Evolutionary conservation across 2,113 vertebrate species (phyloP).

Genomic region (Malurus elegans): DNA sequence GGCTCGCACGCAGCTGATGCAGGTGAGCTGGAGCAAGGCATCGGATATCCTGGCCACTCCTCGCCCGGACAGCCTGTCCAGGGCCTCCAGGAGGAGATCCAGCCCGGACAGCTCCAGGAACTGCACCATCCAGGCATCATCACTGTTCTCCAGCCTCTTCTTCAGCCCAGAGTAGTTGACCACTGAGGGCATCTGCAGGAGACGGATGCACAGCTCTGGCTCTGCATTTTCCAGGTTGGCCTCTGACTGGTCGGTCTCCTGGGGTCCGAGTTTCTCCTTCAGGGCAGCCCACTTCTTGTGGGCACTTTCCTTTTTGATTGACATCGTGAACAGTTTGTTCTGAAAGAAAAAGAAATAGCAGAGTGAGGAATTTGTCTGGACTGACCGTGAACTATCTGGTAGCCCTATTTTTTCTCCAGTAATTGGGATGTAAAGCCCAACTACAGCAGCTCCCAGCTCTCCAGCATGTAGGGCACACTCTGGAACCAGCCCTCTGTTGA

Average conservation of each 20-base stretch:
- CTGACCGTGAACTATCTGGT: not conserved
- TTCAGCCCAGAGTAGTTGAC: slow-evolving; percentile 96
- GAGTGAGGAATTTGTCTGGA: not conserved
- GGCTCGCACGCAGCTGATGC: slow-evolving; percentile 90
- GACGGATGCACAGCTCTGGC: slow-evolving; percentile 92
- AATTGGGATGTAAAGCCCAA: not conserved
- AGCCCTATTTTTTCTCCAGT: not conserved
- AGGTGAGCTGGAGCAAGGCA: slow-evolving; percentile 94
- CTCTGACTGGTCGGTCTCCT: slow-evolving; percentile 86
- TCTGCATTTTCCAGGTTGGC: slow-evolving; percentile 95
- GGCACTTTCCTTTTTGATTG: slow-evolving; percentile 76
- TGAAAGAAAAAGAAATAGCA: not conserved
- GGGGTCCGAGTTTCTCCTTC: slow-evolving; percentile 85
- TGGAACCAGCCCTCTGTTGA: not conserved
- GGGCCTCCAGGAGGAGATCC: slow-evolving; percentile 92
- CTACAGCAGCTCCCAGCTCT: not conserved
- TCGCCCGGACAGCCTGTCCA: slow-evolving; percentile 90
- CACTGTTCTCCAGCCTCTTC: slow-evolving; percentile 89
- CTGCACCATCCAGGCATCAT: slow-evolving; percentile 93
- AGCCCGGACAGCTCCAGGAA: slow-evolving; percentile 93
- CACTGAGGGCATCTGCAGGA: slow-evolving; percentile 92
- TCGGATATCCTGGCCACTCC: slow-evolving; percentile 91
- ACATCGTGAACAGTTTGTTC: slow-evolving; percentile 75
- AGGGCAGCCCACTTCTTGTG: slow-evolving; percentile 90
- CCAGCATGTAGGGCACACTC: not conserved